Conservation (phyloP, 2,888 invertebrate genomes). For the Xestobium rufovillosum region DNA sequence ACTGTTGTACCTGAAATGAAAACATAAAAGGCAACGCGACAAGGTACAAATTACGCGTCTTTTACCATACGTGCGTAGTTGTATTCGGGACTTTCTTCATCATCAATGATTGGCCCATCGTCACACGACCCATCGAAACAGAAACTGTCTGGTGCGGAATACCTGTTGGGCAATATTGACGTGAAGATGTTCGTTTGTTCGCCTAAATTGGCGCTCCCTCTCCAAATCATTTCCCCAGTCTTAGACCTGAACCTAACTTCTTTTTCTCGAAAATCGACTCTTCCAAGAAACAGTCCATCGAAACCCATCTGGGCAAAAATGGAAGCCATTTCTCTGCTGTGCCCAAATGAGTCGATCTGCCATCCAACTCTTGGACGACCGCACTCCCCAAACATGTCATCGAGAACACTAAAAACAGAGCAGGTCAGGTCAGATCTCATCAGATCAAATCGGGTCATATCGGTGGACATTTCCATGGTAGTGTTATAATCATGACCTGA, state of each 20-base stretch:
- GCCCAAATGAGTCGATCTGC: constrained; percentile 83
- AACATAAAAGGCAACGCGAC: too few species aligned
- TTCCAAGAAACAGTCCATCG: constrained; percentile 74
- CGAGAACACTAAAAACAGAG: constrained; percentile 49
- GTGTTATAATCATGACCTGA: too few species aligned
- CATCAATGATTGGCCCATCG: constrained; percentile 50
- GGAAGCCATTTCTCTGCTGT: constrained; percentile 70
- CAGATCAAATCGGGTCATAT: too few species aligned
- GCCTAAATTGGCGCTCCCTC: constrained; percentile 61
- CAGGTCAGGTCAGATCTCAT: too few species aligned
- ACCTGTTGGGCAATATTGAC: constrained; percentile 37
- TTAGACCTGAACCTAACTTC: constrained; percentile 45
- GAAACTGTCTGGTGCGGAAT: constrained; percentile 51
- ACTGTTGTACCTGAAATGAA: constrained; percentile 44
- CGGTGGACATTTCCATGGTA: too few species aligned
- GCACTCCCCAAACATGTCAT: constrained; percentile 62
- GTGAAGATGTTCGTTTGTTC: constrained; percentile 26
- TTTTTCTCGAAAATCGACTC: constrained; percentile 78
- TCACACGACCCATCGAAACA: constrained; percentile 56
- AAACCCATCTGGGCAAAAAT: constrained; percentile 73
- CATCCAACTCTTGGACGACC: constrained; percentile 67
- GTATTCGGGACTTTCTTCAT: constrained; percentile 47
- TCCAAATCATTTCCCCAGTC: constrained; percentile 75
- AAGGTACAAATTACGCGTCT: too few species aligned
- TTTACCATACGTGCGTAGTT: constrained; percentile 43